phyloP scores from a whole-genome alignment of 2,888 invertebrate genomes.

The Selenia dentaria region DNA sequence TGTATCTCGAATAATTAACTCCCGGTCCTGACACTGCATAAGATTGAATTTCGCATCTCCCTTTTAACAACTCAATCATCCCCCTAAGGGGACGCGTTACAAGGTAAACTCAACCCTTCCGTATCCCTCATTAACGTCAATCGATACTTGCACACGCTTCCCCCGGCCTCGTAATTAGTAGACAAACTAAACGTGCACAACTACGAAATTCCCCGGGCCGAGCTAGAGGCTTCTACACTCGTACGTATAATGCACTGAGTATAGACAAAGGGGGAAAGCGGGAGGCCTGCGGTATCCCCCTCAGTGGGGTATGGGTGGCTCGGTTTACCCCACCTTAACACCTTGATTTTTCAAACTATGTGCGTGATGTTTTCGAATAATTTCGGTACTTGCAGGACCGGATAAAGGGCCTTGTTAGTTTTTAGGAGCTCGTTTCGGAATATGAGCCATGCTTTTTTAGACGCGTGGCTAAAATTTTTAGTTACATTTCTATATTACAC shows the following conservation, averaged over 20 bases:
- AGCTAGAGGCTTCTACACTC: slow-evolving; percentile 43
- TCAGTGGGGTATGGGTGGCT: slow-evolving; percentile 26
- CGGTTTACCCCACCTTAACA: slow-evolving; percentile 49
- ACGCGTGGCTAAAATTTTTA: slow-evolving; percentile 6
- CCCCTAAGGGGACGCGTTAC: slow-evolving; percentile 42
- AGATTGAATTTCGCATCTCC: slow-evolving; percentile 50
- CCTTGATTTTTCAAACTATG: slow-evolving; percentile 71
- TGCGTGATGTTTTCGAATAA: slow-evolving; percentile 42
- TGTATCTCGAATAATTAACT: slow-evolving; percentile 25
- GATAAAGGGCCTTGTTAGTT: slow-evolving; percentile 24
- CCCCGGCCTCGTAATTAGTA: slow-evolving; percentile 45
- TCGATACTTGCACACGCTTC: slow-evolving; percentile 48
- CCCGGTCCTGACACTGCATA: slow-evolving; percentile 41
- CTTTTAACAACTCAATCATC: slow-evolving; percentile 58
- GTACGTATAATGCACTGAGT: slow-evolving; percentile 74
- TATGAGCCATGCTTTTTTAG: slow-evolving; percentile 12
- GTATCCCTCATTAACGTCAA: slow-evolving; percentile 47
- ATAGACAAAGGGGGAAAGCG: slow-evolving; percentile 52
- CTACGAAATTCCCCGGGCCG: slow-evolving; percentile 65
- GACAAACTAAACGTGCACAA: slow-evolving; percentile 68
- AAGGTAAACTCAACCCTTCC: slow-evolving; percentile 68
- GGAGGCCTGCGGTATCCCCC: slow-evolving; percentile 29
- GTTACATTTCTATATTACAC: slow-evolving; percentile 6
- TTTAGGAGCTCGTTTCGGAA: slow-evolving; percentile 22
- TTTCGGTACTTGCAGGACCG: slow-evolving; percentile 22